These are phyloP conservation scores for Keiferia lycopersicella DNA, from an alignment of 2,888 invertebrate species.

Conservation along the genomic window DNA sequence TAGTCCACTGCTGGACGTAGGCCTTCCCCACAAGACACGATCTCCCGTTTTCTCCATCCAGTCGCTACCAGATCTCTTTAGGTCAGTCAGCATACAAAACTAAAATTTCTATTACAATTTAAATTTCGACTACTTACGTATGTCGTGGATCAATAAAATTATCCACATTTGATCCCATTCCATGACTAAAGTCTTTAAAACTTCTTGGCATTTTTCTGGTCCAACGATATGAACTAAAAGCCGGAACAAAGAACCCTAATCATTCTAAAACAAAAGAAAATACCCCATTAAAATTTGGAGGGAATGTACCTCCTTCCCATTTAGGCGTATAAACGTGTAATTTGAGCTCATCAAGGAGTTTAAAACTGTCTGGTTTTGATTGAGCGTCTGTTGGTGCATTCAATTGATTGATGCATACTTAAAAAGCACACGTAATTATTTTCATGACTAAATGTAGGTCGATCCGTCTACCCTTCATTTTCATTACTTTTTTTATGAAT, in stretches of 20 bases:
- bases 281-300: background rate
- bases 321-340: background rate
- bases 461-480: background rate
- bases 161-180: background rate
- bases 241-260: conserved; percentile 1
- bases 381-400: conserved; percentile 1
- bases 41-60: too few relatives aligned
- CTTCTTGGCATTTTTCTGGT: background rate
- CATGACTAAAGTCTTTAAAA: background rate
- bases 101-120: too few relatives aligned
- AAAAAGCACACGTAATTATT: background rate
- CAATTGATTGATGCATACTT: background rate
- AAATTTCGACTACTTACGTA: too few relatives aligned
- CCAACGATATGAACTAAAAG: background rate
- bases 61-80: too few relatives aligned
- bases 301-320: background rate
- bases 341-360: conserved; percentile 2
- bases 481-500: background rate
- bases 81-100: too few relatives aligned
- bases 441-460: background rate
- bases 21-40: too few relatives aligned
- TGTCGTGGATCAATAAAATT: too few relatives aligned
- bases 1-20: too few relatives aligned
- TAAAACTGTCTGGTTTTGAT: conserved; percentile 13
- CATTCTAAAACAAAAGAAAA: conserved; percentile 8